Evolutionary conservation across 2,113 vertebrate genomes (phyloP).

Genomic region (Peromyscus californicus): DNA sequence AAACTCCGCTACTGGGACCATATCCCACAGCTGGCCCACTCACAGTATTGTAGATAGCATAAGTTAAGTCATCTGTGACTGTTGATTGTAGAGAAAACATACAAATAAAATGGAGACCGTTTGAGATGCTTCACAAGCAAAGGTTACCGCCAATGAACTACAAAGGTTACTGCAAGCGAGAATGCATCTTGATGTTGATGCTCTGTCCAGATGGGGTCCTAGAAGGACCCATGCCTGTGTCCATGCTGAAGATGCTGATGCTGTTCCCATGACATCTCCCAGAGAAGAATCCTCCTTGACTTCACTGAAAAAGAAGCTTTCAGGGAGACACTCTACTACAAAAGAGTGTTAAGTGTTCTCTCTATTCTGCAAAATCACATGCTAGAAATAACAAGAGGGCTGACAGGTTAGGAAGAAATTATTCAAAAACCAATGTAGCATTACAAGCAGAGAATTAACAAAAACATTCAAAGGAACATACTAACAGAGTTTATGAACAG

Average conservation of each 20-base stretch:
- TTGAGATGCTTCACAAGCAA: neutral
- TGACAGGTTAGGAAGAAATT: constrained; percentile 41
- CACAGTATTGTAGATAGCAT: neutral
- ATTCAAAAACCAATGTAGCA: neutral
- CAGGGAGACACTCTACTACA: constrained; percentile 31
- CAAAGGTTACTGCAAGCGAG: neutral
- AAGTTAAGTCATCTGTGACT: neutral
- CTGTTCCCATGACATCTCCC: constrained; percentile 39
- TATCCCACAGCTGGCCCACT: neutral
- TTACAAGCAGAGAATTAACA: constrained; percentile 15
- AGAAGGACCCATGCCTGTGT: neutral
- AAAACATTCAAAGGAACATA: constrained; percentile 3
- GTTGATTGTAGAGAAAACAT: too few species aligned
- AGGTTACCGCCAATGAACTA: neutral
- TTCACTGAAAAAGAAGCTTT: constrained; percentile 59
- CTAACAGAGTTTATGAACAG: constrained; percentile 33
- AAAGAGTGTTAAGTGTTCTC: constrained; percentile 29
- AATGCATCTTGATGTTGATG: neutral
- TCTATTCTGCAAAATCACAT: constrained; percentile 53
- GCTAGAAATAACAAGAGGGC: constrained; percentile 33
- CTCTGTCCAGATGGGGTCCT: neutral
- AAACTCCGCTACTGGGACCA: neutral
- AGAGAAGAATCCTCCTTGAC: neutral
- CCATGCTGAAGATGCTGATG: neutral
- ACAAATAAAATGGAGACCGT: neutral